Evolutionary conservation across 2,888 invertebrate species (phyloP).

Genomic region (Hydropsyche betteni): DNA sequence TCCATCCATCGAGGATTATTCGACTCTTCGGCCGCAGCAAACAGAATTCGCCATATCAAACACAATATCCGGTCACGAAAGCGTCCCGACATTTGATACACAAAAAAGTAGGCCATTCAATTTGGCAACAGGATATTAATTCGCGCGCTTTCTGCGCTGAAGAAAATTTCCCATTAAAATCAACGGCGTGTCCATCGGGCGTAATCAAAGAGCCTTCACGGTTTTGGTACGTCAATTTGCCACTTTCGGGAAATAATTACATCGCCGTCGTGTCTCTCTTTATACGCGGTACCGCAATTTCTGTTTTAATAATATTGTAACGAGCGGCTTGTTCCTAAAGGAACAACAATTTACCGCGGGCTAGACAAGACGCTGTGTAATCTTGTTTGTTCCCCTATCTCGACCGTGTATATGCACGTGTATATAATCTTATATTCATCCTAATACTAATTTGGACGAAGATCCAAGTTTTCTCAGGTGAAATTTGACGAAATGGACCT

Average conservation of each 20-base stretch:
- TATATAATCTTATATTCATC: too few species aligned
- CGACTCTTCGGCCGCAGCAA: too few species aligned
- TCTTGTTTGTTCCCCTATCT: slow-evolving; percentile 20
- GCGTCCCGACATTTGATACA: neutral
- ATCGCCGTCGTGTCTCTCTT: slow-evolving; percentile 1
- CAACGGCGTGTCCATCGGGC: slow-evolving; percentile 4
- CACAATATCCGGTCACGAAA: too few species aligned
- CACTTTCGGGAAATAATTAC: slow-evolving; percentile 26
- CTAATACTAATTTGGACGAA: too few species aligned
- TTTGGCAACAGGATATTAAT: neutral
- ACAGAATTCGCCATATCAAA: too few species aligned
- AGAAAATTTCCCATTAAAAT: slow-evolving; percentile 9
- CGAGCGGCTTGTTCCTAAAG: slow-evolving; percentile 34
- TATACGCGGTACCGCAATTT: slow-evolving; percentile 4
- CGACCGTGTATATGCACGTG: too few species aligned
- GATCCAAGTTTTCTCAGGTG: too few species aligned
- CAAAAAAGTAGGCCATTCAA: neutral
- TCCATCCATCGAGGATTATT: too few species aligned
- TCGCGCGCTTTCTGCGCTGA: neutral
- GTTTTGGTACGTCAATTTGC: slow-evolving; percentile 11
- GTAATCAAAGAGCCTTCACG: slow-evolving; percentile 21
- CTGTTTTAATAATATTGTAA: slow-evolving; percentile 31
- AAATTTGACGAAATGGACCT: too few species aligned
- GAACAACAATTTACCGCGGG: slow-evolving; percentile 37
- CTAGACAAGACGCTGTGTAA: slow-evolving; percentile 35